Evolutionary conservation across 2,797 vertebrate genomes (phyloP), one percentile per base, ranked within the genome.

Genomic region (Acropternis orthonyx): DNA sequence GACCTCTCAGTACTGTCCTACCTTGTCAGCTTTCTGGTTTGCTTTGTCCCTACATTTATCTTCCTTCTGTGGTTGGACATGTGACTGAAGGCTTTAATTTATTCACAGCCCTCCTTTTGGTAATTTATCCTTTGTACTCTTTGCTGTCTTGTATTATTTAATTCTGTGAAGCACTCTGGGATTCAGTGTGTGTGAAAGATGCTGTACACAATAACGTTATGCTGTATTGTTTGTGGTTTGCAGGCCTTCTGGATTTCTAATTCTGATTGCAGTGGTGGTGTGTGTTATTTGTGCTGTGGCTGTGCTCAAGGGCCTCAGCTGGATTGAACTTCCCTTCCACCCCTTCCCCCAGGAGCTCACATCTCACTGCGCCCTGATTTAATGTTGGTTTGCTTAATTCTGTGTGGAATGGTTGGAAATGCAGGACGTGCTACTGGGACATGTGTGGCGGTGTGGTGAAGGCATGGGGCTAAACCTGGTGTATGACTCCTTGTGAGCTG

Each of bases 81-180:
- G 90, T 86, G 88, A 90, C 88, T 83, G 87, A 92, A 92, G 75
- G 58, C 73, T 95, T 88, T 93, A 92, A 96, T 96, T 93, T 97
- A 93, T 96, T 95, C 92, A 74, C 81, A 83, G 75, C 36, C 66
- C 55, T 91, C 62, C 62, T 92, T 87, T 89, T 21, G 21, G 85
- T 94, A 97, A 91, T 95, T 96, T 89, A 92, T 94, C 92, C 93
- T 85, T 93, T 94, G 91, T 96, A 89, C 58, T 95, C 75, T 80
- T 85, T 52, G 81, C 92, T 93, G 84, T 93, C 92, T 91, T 91
- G 76, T 86, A 71, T 92, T 96, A 93, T 97, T 94, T 96, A 93
- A 95, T 95, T 96, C 95, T 75, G 75, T 88, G 73, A 74, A 91
- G 95, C 81, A 37, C 84, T 93, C 81, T 77, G 95, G 93, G 93